Evolutionary conservation across 2,113 vertebrate species (phyloP).

Genomic region (Ia io): DNA sequence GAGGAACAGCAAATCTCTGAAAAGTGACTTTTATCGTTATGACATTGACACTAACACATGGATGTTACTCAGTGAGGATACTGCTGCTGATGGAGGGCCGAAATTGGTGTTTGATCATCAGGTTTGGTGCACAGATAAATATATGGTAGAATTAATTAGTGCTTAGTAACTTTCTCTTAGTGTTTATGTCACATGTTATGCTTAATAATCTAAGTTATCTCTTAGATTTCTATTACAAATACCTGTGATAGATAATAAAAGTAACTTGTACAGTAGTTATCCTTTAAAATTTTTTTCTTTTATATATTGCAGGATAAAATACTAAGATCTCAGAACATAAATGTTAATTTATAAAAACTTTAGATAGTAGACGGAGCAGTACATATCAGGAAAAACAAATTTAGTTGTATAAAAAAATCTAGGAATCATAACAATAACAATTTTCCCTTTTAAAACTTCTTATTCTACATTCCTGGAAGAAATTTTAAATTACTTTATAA

Average conservation of each 20-base stretch:
- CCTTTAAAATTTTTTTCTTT: neutral
- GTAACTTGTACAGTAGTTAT: neutral
- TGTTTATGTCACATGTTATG: neutral
- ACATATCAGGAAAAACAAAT: constrained; percentile 19
- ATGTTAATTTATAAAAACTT: constrained; percentile 24
- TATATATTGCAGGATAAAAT: neutral
- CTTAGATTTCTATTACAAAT: neutral
- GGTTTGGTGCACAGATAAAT: constrained; percentile 81
- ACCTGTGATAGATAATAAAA: neutral
- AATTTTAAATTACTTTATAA: constrained; percentile 39
- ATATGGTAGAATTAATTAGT: neutral
- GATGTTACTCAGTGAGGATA: constrained; percentile 96
- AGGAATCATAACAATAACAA: neutral
- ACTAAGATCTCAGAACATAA: neutral
- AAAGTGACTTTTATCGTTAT: constrained; percentile 98
- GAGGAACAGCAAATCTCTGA: constrained; percentile 97
- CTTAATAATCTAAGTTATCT: neutral
- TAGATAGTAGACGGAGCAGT: neutral
- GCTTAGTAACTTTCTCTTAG: neutral
- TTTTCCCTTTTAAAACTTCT: constrained; percentile 1
- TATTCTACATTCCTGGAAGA: constrained; percentile 2
- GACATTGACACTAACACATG: constrained; percentile 97
- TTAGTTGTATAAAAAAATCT: neutral
- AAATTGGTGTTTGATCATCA: constrained; percentile 99
- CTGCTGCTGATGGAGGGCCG: constrained; percentile 94